A percentile compares a stretch with the other conserved stretches of the same genome.
These are phyloP conservation scores for Acromyrmex echinatior DNA, from an alignment of 1,140 invertebrate genomes.

Conservation along the genomic window DNA sequence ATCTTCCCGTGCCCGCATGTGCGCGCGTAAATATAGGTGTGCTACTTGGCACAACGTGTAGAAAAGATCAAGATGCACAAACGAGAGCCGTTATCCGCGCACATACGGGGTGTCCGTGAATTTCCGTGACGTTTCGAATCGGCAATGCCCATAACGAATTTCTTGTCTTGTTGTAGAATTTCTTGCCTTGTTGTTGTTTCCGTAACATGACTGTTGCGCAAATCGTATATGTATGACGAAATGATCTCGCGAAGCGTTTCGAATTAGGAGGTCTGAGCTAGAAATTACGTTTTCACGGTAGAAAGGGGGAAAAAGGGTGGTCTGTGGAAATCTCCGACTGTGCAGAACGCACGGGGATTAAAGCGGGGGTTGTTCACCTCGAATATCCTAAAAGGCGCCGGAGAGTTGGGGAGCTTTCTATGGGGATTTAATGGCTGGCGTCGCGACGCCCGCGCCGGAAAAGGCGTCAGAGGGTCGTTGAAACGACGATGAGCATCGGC, in stretches of 20 bases:
- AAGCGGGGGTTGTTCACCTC: slow-evolving; percentile 59
- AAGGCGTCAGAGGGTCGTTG: slow-evolving; percentile 42
- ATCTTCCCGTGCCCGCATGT: slow-evolving; percentile 5
- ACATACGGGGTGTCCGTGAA: slow-evolving; percentile 50
- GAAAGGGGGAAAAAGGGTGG: neutral
- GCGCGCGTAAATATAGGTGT: slow-evolving; percentile 74
- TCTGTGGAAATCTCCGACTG: slow-evolving; percentile 30
- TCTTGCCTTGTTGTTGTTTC: neutral
- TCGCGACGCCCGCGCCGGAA: slow-evolving; percentile 61
- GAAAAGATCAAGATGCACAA: slow-evolving; percentile 63
- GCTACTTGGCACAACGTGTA: slow-evolving; percentile 72
- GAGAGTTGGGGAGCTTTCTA: neutral
- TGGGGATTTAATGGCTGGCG: slow-evolving; percentile 61
- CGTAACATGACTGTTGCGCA: neutral
- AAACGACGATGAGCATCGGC: slow-evolving; percentile 48
- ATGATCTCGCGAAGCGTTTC: slow-evolving; percentile 24
- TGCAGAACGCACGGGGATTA: slow-evolving; percentile 50
- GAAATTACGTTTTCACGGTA: slow-evolving; percentile 48
- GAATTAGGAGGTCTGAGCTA: slow-evolving; percentile 44
- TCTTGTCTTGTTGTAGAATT: neutral
- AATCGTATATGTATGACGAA: neutral
- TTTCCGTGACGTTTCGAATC: slow-evolving; percentile 20
- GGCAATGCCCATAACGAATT: neutral
- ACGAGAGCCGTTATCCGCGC: slow-evolving; percentile 59
- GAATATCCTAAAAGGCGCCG: slow-evolving; percentile 15